Evolutionary conservation across 2,888 invertebrate species (phyloP).

Genomic region (Plagiodera versicolora): DNA sequence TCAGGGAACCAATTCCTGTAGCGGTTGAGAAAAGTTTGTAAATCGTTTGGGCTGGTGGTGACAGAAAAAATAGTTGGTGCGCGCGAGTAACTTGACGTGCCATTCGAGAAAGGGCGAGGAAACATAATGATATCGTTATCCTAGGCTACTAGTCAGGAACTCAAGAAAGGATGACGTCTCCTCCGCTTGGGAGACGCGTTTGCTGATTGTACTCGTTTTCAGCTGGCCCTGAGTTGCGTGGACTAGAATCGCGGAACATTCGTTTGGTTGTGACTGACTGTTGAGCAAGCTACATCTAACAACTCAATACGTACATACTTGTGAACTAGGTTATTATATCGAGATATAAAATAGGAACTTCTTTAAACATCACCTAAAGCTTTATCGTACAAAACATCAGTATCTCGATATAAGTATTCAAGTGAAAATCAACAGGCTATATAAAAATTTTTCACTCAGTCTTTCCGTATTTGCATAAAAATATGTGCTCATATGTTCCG

Average conservation of each 20-base stretch:
- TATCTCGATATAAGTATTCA: constrained; percentile 54
- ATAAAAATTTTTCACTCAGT: constrained; percentile 59
- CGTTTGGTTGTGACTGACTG: constrained; percentile 50
- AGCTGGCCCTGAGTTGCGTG: constrained; percentile 56
- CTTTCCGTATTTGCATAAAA: constrained; percentile 60
- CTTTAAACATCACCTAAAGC: constrained; percentile 58
- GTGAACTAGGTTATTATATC: constrained; percentile 55
- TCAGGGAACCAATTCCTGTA: no score
- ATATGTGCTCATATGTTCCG: constrained; percentile 56
- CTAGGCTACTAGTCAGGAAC: constrained; percentile 54
- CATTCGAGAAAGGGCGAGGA: constrained; percentile 24
- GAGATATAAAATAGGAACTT: constrained; percentile 59
- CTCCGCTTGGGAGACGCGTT: constrained; percentile 32
- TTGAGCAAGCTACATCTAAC: constrained; percentile 58
- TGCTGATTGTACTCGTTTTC: constrained; percentile 56
- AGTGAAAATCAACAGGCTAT: constrained; percentile 58
- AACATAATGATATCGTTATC: constrained; percentile 28
- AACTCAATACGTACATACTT: constrained; percentile 54
- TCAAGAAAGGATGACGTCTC: constrained; percentile 53
- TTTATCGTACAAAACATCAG: constrained; percentile 57
- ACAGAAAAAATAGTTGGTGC: not conserved
- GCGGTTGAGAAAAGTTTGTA: no score
- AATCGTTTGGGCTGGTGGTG: not conserved
- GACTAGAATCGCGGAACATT: constrained; percentile 52
- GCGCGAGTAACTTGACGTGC: constrained; percentile 5